Evolutionary conservation across 1,140 invertebrate genomes (phyloP).

Genomic region (Ceratina australensis): DNA sequence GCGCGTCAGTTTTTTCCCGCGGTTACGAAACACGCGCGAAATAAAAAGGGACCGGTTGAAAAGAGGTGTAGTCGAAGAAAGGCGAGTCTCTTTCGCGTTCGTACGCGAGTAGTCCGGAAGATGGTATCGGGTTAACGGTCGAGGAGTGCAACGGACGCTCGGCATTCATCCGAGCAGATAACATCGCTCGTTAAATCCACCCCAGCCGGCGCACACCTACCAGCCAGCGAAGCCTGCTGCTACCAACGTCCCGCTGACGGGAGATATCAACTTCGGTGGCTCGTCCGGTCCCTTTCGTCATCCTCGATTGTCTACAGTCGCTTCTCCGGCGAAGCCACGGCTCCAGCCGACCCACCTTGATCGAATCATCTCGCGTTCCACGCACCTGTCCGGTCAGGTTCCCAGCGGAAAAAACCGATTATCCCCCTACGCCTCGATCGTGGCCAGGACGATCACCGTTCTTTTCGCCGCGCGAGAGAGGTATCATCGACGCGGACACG

Average conservation of each 20-base stretch:
- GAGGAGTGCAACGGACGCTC: conserved; percentile 52
- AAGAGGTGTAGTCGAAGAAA: not conserved
- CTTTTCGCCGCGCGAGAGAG: conserved; percentile 6
- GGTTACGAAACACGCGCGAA: not conserved
- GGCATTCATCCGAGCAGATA: conserved; percentile 67
- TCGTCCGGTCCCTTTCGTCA: conserved; percentile 46
- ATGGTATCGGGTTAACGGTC: conserved; percentile 54
- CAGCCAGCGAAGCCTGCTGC: conserved; percentile 55
- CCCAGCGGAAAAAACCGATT: not conserved
- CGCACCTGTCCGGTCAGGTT: not conserved
- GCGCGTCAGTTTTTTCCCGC: not conserved
- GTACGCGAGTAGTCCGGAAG: conserved; percentile 45
- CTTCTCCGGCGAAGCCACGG: conserved; percentile 11
- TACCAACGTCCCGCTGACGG: conserved; percentile 63
- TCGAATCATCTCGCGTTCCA: conserved; percentile 22
- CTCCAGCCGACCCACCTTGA: conserved; percentile 4
- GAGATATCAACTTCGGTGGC: conserved; percentile 61
- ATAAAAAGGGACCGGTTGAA: not conserved
- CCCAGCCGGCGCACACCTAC: conserved; percentile 58
- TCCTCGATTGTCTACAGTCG: conserved; percentile 16
- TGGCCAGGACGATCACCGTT: conserved; percentile 6
- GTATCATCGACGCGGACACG: conserved; percentile 19
- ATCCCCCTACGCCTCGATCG: not conserved
- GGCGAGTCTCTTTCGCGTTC: conserved; percentile 18
- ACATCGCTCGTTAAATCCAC: conserved; percentile 68